Base-by-base conservation (phyloP, 2,113 vertebrate genomes). In the Talpa occidentalis region DNA sequence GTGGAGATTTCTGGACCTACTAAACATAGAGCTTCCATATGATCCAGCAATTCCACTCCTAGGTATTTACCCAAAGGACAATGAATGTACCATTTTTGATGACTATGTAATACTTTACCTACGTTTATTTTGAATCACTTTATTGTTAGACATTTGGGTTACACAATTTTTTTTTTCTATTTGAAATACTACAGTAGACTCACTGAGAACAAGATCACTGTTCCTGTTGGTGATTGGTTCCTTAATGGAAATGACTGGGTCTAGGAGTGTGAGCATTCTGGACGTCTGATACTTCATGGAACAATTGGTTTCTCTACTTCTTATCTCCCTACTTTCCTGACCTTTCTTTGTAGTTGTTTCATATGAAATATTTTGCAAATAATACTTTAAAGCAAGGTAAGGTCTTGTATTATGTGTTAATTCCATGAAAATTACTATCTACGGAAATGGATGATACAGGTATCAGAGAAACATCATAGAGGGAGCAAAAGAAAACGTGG, bases 311-410 rank as follows among this genome's bases (percentile, higher is more conserved):
- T 82, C 70, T 89, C 70, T 40, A 37, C 35, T 70, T 70, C 42
- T 35, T 40, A 11, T 40, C 37, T 70, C 35, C 15, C 14, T 82
- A 24, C 24, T 77, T 85, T 47, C 4, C 28, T 30, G 44, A 47
- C 66, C 67, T 87, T 94, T 83, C 66, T 90, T 88, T 80, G 60
- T 80, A 93, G 67, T 37, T 88, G 86, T 88, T 92, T 88, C 49
- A 88, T 92, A 52, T 93, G 62, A 87, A 93, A 81, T 89, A 91
- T 67, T 96, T 94, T 82, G 62, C 66, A 90, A 93, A 77, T 79
- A 96, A 82, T 64, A 32, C 44, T 49, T 35, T 76, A 92, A 84
- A 94, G 60, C 80, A 96, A 93, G 19, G 17, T 78, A 81, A 95
- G 74, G 59, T 44, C 47, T 90, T 93, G 84, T 32, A 90, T 90